Evolutionary conservation across 2,888 invertebrate species (phyloP), one percentile per base, ranked within the genome.

Genomic region (Trachelus stipa): DNA sequence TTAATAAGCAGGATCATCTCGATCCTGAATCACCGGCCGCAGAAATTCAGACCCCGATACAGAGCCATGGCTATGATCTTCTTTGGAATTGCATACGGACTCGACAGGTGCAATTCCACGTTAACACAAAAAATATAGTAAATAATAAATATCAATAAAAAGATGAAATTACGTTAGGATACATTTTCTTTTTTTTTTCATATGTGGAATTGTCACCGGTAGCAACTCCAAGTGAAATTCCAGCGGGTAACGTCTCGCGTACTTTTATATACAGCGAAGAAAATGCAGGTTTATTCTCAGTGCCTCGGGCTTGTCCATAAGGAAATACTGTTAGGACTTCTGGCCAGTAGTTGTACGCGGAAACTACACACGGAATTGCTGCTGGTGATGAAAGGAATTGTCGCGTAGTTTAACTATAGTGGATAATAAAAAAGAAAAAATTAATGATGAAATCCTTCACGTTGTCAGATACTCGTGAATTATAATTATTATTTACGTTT

Each of bases 1-100:
- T 91, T 91, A 91, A 91, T 91, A 91, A 91, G 90, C 90, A 86
- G 89, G 89, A 90, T 90, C 89, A 87, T 88, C 87, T 82, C 83
- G 82, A 86, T 86, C 86, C 86, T 87, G 90, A 89, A 89, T 87
- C 89, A 88, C 85, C 89, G 84, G 89, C 89, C 88, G 88, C 87
- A 83, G 81, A 82, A 34, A 33, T 71, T 56, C 56, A 56, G 6
- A 56, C 56, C 56, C 23, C 56, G 56, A 23, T 56, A 56, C 56
- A 23, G 56, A 56, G 56, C 56, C 9, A 15, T 40, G 23, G 56
- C 56, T 56, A 23, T 56, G 56, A 23, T 23, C 23, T 56, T 23
- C 56, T 23, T 56, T 23, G 56, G 56, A 56, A 23, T 56, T 56
- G 56, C 56, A 56, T 56, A 56, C 23, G 23, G 56, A 23, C 56